These are phyloP conservation scores for Malacoctenus gilli DNA, from an alignment of 2,797 vertebrate species.

Conservation along the genomic window DNA sequence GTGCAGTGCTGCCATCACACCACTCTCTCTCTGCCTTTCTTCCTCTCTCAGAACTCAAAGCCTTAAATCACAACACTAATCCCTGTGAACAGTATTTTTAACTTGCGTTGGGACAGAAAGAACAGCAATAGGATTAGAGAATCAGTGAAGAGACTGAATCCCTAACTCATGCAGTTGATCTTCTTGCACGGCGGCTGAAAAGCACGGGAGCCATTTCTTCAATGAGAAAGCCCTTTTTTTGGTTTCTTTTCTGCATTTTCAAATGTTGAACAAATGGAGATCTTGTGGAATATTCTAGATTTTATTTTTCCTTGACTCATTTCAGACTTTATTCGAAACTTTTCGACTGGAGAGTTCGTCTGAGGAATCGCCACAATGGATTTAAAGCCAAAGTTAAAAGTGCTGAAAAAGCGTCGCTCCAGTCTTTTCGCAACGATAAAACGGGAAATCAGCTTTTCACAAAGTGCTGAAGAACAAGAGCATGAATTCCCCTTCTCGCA, in stretches of 20 bases:
- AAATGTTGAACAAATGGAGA: conserved; percentile 32
- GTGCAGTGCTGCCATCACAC: conserved; percentile 51
- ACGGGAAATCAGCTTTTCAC: conserved; percentile 77
- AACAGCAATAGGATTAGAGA: conserved; percentile 84
- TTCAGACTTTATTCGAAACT: not conserved
- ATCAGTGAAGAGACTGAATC: conserved; percentile 76
- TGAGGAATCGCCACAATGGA: conserved; percentile 64
- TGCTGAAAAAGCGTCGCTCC: conserved; percentile 74
- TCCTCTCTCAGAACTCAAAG: conserved; percentile 70
- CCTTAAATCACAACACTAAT: conserved; percentile 84
- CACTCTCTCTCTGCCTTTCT: conserved; percentile 58
- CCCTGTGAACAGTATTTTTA: conserved; percentile 85
- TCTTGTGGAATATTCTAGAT: conserved; percentile 31
- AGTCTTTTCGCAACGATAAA: conserved; percentile 86
- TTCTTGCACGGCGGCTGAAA: conserved; percentile 62
- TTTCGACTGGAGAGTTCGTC: conserved; percentile 18
- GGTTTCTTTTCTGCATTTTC: conserved; percentile 28
- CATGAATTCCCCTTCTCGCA: conserved; percentile 84
- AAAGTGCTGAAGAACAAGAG: conserved; percentile 73
- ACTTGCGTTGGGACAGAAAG: conserved; percentile 80
- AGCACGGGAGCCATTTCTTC: conserved; percentile 30
- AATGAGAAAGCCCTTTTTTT: no score
- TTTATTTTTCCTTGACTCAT: conserved; percentile 28
- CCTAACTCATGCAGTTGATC: conserved; percentile 73
- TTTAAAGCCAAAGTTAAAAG: conserved; percentile 72